A percentile compares a stretch with the other conserved stretches of the same genome.
Evolutionary conservation across 2,888 invertebrate species (phyloP).

Genomic region (Philereme transversata): DNA sequence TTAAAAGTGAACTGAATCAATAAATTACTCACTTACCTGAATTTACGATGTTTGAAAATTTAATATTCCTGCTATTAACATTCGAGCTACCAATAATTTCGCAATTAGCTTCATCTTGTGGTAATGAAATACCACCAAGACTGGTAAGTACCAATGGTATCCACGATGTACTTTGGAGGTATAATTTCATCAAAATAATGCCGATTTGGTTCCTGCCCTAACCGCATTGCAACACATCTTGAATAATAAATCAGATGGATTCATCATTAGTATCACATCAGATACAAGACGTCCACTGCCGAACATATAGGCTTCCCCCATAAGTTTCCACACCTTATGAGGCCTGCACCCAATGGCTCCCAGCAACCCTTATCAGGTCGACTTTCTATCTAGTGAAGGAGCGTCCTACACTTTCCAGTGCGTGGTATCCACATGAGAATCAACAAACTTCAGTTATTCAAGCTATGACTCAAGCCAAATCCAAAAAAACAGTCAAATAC

Average conservation of each 20-base stretch:
- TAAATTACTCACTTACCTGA: slow-evolving; percentile 21
- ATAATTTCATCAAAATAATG: slow-evolving; percentile 35
- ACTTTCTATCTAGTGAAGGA: too few relatives aligned
- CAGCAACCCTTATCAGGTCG: too few relatives aligned
- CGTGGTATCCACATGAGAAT: too few relatives aligned
- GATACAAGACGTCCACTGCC: neutral
- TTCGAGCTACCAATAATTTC: slow-evolving; percentile 22
- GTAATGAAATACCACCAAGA: slow-evolving; percentile 14
- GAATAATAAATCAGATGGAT: slow-evolving; percentile 32
- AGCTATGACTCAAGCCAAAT: too few relatives aligned
- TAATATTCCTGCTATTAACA: slow-evolving; percentile 20
- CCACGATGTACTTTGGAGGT: slow-evolving; percentile 10
- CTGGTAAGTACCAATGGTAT: slow-evolving; percentile 1
- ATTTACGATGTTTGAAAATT: slow-evolving; percentile 29
- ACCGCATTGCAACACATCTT: slow-evolving; percentile 20
- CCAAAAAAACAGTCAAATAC: too few relatives aligned
- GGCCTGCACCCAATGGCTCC: too few relatives aligned
- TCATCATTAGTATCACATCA: neutral
- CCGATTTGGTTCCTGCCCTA: slow-evolving; percentile 19
- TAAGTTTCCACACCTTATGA: neutral
- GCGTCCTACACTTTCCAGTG: too few relatives aligned
- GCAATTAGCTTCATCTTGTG: slow-evolving; percentile 17
- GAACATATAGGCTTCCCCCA: neutral
- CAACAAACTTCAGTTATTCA: too few relatives aligned
- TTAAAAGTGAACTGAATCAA: neutral